Conservation (phyloP, 2,888 invertebrate genomes). For the Anticlea derivata region DNA sequence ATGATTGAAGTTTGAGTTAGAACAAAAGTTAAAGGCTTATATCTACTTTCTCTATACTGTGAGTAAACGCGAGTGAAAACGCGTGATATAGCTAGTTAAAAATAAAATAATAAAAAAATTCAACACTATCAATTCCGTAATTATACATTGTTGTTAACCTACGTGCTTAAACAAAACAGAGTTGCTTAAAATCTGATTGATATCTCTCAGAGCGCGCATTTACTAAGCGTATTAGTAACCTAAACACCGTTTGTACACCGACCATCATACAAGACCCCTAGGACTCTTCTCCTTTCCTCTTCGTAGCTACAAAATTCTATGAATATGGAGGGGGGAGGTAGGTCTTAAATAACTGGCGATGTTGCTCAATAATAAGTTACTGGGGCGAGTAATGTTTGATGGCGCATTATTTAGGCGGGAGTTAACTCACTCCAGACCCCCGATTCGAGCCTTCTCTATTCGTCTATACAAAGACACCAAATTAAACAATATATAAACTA, state of each 20-base stretch:
- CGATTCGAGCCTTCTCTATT: background rate
- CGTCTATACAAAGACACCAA: background rate
- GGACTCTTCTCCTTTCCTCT: slow-evolving; percentile 24
- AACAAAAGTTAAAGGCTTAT: too few relatives aligned
- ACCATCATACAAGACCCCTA: slow-evolving; percentile 48
- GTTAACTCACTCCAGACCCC: slow-evolving; percentile 53
- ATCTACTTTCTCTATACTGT: too few relatives aligned
- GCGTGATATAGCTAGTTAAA: too few relatives aligned
- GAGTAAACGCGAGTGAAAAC: background rate
- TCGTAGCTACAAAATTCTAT: slow-evolving; percentile 14
- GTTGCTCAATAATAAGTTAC: slow-evolving; percentile 50
- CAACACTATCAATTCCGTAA: background rate
- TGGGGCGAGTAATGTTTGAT: slow-evolving; percentile 62
- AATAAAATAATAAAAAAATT: too few relatives aligned
- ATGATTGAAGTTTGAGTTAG: too few relatives aligned
- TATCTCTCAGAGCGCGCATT: slow-evolving; percentile 65
- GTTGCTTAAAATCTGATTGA: slow-evolving; percentile 38
- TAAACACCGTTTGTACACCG: slow-evolving; percentile 56
- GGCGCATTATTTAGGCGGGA: slow-evolving; percentile 63
- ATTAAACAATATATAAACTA: background rate
- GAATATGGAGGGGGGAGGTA: slow-evolving; percentile 30
- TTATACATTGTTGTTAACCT: slow-evolving; percentile 1
- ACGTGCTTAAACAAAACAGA: slow-evolving; percentile 15
- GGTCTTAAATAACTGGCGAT: slow-evolving; percentile 49
- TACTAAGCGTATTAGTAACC: slow-evolving; percentile 66